Base-by-base conservation (phyloP, 2,113 vertebrate species). In the Prionailurus bengalensis region DNA sequence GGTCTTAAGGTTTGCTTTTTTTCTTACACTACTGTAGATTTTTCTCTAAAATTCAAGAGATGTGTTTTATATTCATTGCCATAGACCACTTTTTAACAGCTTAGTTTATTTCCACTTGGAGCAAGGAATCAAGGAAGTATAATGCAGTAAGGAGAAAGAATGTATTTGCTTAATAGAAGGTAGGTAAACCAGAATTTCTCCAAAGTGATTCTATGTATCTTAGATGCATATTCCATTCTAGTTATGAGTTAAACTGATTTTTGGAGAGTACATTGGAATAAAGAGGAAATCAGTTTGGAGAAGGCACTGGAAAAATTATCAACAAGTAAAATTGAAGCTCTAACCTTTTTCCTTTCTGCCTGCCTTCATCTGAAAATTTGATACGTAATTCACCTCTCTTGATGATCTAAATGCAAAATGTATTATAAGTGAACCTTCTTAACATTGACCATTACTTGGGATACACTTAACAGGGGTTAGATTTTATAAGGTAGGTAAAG, bases 391-490 rank as follows among this genome's bases (percentile, higher is more conserved):
- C 81, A 82, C 61, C 84, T 88, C 48, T 81, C 21, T 45, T 89
- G 71, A 81, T 97, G 89, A 92, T 98, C 81, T 93, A 94, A 92
- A 94, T 94, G 84, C 65, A 97, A 95, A 97, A 85, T 70, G 12
- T 27, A 29, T 74, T 63, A 36, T n/a, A 61, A 80, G 45, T 66
- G 71, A 96, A 85, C 1, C 61, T 92, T 97, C 58, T 73, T 39
- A 93, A 88, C 45, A 81, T 6, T 96, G 80, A 71, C 10, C 80
- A 79, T 36, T 51, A 71, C 33, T 53, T 65, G 10, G 7, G 42
- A 48, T 36, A 95, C 42, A 74, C 23, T 92, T 97, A 84, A 9
- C 31, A 33, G 63, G 31, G 33, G 76, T 96, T 94, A 83, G 29
- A 85, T 95, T 95, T 85, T 85, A 71, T 58, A 91, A 83, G 7